Conservation (phyloP, 2,113 vertebrate species). For the Brachirus orientalis region DNA sequence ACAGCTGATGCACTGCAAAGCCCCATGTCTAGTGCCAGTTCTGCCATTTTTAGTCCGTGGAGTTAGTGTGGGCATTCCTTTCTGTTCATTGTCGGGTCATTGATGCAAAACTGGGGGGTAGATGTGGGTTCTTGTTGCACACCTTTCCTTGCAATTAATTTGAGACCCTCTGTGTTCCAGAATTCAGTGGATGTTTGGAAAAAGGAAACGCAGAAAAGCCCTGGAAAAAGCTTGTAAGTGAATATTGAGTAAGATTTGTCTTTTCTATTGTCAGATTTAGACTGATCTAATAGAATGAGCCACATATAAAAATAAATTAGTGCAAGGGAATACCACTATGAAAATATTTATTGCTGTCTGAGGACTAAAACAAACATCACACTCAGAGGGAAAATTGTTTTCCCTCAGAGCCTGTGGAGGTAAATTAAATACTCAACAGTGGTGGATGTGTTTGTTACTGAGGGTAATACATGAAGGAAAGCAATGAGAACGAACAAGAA, state of each 20-base stretch:
- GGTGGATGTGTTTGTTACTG: conserved; percentile 1
- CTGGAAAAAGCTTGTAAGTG: conserved; percentile 1
- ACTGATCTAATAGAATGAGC: too few species aligned
- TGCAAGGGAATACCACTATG: neutral
- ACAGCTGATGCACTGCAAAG: too few species aligned
- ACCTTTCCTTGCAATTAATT: too few species aligned
- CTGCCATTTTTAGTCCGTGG: too few species aligned
- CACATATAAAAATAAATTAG: neutral
- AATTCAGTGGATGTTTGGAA: neutral
- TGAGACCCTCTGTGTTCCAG: conserved; percentile 1
- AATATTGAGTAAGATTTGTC: too few species aligned
- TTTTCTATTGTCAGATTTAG: too few species aligned
- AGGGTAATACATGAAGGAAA: conserved; percentile 10
- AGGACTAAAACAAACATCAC: conserved; percentile 13
- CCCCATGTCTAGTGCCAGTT: too few species aligned
- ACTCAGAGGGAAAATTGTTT: neutral
- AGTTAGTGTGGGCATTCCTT: too few species aligned
- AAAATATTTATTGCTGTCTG: neutral
- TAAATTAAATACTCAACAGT: conserved; percentile 1
- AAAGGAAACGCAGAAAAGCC: neutral
- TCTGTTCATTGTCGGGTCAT: too few species aligned
- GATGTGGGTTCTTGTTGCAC: too few species aligned
- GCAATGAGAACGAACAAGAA: conserved; percentile 5
- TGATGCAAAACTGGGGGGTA: too few species aligned
- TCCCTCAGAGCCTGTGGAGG: neutral